Conservation (phyloP, 2,888 invertebrate species). For the Eupithecia dodoneata region DNA sequence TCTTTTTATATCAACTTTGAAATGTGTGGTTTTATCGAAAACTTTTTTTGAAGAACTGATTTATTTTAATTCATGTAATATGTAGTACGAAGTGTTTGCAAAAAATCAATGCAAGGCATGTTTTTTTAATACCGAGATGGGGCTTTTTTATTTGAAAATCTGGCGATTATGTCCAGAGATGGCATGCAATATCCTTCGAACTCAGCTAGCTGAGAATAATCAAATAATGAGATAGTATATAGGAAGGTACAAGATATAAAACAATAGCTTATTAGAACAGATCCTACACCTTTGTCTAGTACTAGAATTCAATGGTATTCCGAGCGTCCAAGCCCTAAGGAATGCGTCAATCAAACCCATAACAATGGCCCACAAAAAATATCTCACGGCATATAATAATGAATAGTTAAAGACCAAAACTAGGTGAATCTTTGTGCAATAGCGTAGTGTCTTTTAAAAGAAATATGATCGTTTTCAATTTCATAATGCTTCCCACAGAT, state of each 20-base stretch:
- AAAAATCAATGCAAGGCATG: not conserved
- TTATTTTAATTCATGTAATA: too few species aligned
- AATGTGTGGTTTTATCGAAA: too few species aligned
- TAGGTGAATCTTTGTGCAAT: slow-evolving; percentile 85
- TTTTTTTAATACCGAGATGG: too few species aligned
- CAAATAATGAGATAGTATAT: not conserved
- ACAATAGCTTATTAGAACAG: not conserved
- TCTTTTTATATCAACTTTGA: too few species aligned
- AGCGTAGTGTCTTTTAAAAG: slow-evolving; percentile 81
- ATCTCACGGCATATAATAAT: slow-evolving; percentile 82
- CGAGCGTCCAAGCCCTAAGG: slow-evolving; percentile 65
- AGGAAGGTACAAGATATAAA: not conserved
- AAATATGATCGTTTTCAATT: slow-evolving; percentile 84
- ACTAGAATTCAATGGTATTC: slow-evolving; percentile 34
- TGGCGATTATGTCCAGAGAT: not conserved
- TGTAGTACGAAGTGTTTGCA: not conserved
- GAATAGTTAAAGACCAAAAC: slow-evolving; percentile 83
- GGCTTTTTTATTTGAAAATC: not conserved
- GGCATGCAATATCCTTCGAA: not conserved
- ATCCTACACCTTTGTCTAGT: slow-evolving; percentile 2
- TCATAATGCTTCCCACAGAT: slow-evolving; percentile 82
- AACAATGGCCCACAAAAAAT: slow-evolving; percentile 78
- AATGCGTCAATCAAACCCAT: slow-evolving; percentile 76
- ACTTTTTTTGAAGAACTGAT: too few species aligned
- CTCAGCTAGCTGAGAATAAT: not conserved